Evolutionary conservation across 2,797 vertebrate genomes (phyloP), one percentile per base, ranked within the genome.

Genomic region (Meriones psammophilus): DNA sequence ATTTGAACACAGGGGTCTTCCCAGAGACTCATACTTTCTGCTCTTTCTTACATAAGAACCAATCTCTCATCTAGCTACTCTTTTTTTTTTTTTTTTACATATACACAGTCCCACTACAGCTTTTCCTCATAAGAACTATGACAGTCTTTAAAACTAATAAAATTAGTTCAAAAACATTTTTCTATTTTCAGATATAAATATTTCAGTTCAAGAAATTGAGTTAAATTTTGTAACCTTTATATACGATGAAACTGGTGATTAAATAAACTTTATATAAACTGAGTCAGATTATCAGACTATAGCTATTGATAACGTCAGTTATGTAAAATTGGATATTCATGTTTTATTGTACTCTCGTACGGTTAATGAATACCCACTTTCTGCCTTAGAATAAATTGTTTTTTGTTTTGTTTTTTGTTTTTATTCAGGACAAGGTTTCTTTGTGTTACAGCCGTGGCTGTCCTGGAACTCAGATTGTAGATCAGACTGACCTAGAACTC

Each of bases 121-220:
- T 81, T 33, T 62, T 74, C 88, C 66, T 81, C 84, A 93, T n/a
- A 46, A 80, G 28, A 54, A 86, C 5, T 1, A 36, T 80, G 20
- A 69, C 3, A n/a, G 5, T 62, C 28, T 46, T 28, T 56, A 64
- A 64, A 46, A 68, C 17, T 56, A 30, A 3, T 3, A 69, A 91
- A 90, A 85, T 77, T 9, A 71, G 60, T n/a, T 83, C 62, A 7
- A 36, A 94, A 80, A 81, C 8, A n/a, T 64, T 71, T 80, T 94
- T 74, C 30, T 84, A n/a, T 60, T 10, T 0, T 95, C 13, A 85
- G 10, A 77, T 93, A 73, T 28, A 80, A 78, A 28, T 88, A 4
- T 85, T 50, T 68, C 42, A 68, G 3, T 88, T 89, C 18, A 78
- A 56, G 22, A 68, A 84, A 3, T 80, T 93, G 42, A 80, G 56